Conservation (phyloP, 2,113 vertebrate species). For the Synodontis membranacea region DNA sequence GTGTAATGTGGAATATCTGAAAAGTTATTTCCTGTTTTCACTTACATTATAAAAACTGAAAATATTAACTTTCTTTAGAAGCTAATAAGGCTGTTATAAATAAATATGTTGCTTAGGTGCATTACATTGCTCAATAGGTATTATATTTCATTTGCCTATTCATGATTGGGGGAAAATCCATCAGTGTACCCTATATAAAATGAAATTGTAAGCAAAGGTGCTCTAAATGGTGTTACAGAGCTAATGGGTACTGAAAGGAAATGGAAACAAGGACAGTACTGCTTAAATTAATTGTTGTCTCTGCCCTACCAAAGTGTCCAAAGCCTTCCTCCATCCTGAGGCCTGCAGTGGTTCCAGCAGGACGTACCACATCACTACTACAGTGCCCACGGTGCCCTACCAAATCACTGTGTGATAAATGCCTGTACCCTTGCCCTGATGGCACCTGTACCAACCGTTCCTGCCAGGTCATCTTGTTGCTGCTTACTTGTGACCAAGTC, state of each 20-base stretch:
- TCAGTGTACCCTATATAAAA: neutral
- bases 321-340: neutral
- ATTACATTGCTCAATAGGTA: neutral
- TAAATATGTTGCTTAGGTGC: neutral
- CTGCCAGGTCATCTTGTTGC: conserved; percentile 25
- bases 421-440: conserved; percentile 38
- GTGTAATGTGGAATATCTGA: neutral
- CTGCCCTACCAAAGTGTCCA: conserved; percentile 39
- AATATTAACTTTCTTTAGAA: neutral
- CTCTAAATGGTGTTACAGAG: neutral
- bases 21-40: neutral
- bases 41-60: neutral
- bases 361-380: conserved; percentile 46
- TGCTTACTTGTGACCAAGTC: conserved; percentile 53
- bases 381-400: conserved; percentile 28
- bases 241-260: neutral
- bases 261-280: neutral
- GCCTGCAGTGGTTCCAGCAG: rapidly evolving
- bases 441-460: conserved; percentile 33
- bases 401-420: conserved; percentile 18
- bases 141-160: no score
- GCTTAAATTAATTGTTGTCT: neutral
- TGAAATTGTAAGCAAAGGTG: neutral
- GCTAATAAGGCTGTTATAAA: neutral
- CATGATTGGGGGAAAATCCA: no score